These are phyloP conservation scores for Micronycteris hirsuta DNA, from an alignment of 2,113 vertebrate species.

Conservation along the genomic window DNA sequence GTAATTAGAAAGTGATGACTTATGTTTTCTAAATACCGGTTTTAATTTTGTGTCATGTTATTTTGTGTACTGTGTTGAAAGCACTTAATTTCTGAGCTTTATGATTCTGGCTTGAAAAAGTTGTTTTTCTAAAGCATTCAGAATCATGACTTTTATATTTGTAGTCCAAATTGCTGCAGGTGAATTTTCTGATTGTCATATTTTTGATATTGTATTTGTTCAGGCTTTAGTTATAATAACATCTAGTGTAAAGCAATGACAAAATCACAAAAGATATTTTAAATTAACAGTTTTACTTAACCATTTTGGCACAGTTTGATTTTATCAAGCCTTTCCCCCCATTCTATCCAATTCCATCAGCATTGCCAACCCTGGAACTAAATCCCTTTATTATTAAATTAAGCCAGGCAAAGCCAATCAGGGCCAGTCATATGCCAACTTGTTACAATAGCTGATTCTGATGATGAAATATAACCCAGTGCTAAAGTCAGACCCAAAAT, in stretches of 20 bases:
- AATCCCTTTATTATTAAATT: conserved; percentile 62
- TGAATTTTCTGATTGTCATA: background rate
- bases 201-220: background rate
- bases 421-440: background rate
- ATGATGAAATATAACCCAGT: conserved; percentile 62
- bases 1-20: background rate
- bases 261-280: background rate
- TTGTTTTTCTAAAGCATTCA: conserved; percentile 34
- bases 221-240: background rate
- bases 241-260: background rate
- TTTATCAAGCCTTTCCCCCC: conserved; percentile 37
- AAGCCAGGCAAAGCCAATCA: conserved; percentile 57
- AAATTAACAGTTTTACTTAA: background rate
- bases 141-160: background rate
- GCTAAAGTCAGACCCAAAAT: conserved; percentile 68
- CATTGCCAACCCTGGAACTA: conserved; percentile 3
- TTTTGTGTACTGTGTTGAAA: background rate
- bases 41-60: conserved; percentile 8
- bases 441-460: conserved; percentile 59
- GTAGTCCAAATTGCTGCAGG: background rate
- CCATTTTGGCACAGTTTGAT: conserved; percentile 23
- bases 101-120: background rate
- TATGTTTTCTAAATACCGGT: background rate
- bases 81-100: background rate
- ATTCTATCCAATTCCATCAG: conserved; percentile 2